These are phyloP conservation scores for Zaprionus ornatus DNA, from an alignment of 1,140 invertebrate species.

Conservation along the genomic window DNA sequence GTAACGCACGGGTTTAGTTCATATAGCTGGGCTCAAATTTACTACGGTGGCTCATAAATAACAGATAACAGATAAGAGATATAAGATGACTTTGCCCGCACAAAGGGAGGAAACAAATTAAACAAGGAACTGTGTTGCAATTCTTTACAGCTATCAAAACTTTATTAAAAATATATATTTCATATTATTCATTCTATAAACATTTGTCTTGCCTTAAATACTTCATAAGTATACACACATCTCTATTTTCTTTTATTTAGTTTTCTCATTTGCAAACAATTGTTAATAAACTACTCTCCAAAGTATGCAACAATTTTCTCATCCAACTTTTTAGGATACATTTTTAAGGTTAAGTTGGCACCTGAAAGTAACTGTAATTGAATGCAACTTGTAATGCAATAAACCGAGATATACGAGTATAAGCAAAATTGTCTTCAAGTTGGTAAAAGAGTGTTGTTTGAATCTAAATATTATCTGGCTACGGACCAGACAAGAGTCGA, in stretches of 20 bases:
- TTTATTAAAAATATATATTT: not conserved
- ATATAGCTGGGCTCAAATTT: not conserved
- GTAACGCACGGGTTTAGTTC: not conserved
- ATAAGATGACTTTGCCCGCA: not conserved
- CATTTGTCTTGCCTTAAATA: too few relatives aligned
- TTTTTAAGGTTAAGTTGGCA: not conserved
- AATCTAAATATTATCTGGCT: conserved; percentile 44
- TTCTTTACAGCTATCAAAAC: too few relatives aligned
- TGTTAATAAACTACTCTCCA: not conserved
- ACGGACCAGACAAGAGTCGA: conserved; percentile 35
- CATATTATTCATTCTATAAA: not conserved
- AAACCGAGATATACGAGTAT: conserved; percentile 23
- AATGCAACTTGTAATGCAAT: conserved; percentile 30
- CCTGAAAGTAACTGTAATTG: conserved; percentile 42
- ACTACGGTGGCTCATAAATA: not conserved
- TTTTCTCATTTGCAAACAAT: not conserved
- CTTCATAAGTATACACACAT: too few relatives aligned
- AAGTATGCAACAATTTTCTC: conserved; percentile 32
- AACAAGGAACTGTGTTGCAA: not conserved
- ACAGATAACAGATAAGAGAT: not conserved
- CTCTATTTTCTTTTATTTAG: not conserved
- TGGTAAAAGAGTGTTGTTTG: not conserved
- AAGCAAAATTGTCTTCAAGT: conserved; percentile 30
- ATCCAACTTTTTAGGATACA: not conserved
- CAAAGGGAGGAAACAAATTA: not conserved